Percentiles rank a stretch among this genome's conserved stretches.
phyloP scores from a whole-genome alignment of 2,888 invertebrate species.

The Andrena hattorfiana region DNA sequence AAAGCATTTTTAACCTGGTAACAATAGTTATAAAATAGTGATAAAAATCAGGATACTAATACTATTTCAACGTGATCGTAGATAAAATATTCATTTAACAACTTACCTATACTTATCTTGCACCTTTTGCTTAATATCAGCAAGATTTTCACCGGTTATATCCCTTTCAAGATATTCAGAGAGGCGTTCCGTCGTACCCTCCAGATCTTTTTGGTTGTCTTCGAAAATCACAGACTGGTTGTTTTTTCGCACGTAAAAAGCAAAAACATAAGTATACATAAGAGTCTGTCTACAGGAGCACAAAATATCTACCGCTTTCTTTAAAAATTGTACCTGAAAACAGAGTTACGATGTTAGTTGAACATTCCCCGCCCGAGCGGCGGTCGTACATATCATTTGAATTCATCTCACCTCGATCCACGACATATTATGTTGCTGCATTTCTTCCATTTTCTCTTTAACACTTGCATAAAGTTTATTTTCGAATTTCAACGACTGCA shows the following conservation, averaged over 20 bases:
- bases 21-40: no score
- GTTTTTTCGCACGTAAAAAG: slow-evolving; percentile 98
- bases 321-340: slow-evolving; percentile 96
- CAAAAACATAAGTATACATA: slow-evolving; percentile 99
- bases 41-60: no score
- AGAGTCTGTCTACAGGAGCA: slow-evolving; percentile 98
- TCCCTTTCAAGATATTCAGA: slow-evolving; percentile 99
- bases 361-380: background rate
- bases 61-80: background rate
- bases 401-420: slow-evolving; percentile 94
- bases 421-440: slow-evolving; percentile 99
- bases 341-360: background rate
- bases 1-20: no score
- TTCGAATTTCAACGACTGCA: slow-evolving; percentile 99
- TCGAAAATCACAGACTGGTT: slow-evolving; percentile 99
- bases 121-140: slow-evolving; percentile 99
- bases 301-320: slow-evolving; percentile 98
- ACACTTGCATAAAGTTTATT: slow-evolving; percentile 98
- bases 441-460: slow-evolving; percentile 99
- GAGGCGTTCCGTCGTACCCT: slow-evolving; percentile 98
- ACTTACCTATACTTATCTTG: slow-evolving; percentile 97
- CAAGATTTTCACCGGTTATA: slow-evolving; percentile 98
- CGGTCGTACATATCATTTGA: background rate
- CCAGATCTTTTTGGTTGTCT: slow-evolving; percentile 99
- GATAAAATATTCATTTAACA: background rate